Percentiles rank a stretch among this genome's conserved stretches.
Conservation (phyloP, 1,140 invertebrate species). For the Trichomalopsis sarcophagae region DNA sequence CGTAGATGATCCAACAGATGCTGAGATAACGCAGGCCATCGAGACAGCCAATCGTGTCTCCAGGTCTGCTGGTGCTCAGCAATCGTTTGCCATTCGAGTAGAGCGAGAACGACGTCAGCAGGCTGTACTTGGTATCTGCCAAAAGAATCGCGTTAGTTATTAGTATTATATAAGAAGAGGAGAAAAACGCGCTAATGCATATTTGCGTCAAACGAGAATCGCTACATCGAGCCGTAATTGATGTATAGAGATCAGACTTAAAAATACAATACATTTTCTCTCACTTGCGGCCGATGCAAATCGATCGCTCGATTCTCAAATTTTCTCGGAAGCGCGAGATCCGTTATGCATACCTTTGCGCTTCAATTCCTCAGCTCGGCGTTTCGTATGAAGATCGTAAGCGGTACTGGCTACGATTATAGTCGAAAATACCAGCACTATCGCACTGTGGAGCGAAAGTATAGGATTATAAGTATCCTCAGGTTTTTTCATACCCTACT, state of each 20-base stretch:
- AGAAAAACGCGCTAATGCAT: not conserved
- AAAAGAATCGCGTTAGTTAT: not conserved
- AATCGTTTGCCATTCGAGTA: slow-evolving; percentile 73
- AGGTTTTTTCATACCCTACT: not conserved
- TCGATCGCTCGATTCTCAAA: slow-evolving; percentile 21
- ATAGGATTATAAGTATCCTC: not conserved
- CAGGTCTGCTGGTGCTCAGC: slow-evolving; percentile 60
- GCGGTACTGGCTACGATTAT: slow-evolving; percentile 59
- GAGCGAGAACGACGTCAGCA: slow-evolving; percentile 70
- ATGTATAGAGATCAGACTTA: slow-evolving; percentile 22
- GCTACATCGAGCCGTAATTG: slow-evolving; percentile 35
- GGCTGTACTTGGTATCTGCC: slow-evolving; percentile 31
- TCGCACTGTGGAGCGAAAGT: not conserved
- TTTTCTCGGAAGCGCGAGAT: slow-evolving; percentile 15
- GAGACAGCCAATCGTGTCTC: slow-evolving; percentile 69
- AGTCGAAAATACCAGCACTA: slow-evolving; percentile 52
- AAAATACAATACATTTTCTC: slow-evolving; percentile 17
- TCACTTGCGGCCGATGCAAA: slow-evolving; percentile 39
- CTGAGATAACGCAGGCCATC: slow-evolving; percentile 76
- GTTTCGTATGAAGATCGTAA: slow-evolving; percentile 58
- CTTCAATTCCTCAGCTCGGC: slow-evolving; percentile 26
- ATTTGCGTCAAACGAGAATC: not conserved
- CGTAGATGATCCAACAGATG: slow-evolving; percentile 76
- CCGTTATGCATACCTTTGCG: slow-evolving; percentile 44
- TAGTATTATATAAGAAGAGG: not conserved